Evolutionary conservation across 2,888 invertebrate genomes (phyloP).

Genomic region (Parascotia fuliginaria): DNA sequence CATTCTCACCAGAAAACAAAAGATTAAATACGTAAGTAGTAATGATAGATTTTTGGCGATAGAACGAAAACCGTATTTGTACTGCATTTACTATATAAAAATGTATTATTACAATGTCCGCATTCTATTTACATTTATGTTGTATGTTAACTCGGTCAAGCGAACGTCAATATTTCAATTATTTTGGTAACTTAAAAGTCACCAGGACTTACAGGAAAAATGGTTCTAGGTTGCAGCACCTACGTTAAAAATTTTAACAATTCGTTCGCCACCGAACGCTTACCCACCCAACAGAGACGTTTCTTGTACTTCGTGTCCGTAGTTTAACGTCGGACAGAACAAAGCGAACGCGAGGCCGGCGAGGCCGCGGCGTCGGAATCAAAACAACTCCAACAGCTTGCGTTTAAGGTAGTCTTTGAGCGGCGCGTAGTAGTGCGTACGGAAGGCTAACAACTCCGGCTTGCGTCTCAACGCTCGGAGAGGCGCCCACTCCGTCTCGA

Average conservation of each 20-base stretch:
- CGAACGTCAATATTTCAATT: background rate
- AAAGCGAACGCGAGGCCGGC: conserved; percentile 10
- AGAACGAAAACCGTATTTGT: background rate
- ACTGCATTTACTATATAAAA: conserved; percentile 2
- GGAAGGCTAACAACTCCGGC: conserved; percentile 91
- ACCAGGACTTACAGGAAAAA: background rate
- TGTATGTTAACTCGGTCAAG: background rate
- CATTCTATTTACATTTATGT: conserved; percentile 5
- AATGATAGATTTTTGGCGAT: background rate
- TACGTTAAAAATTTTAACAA: background rate
- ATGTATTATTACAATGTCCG: conserved; percentile 5
- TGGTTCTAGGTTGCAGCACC: background rate
- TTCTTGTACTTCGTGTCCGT: background rate
- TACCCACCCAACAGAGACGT: background rate
- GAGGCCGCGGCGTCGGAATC: conserved; percentile 61
- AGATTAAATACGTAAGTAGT: background rate
- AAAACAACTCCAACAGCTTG: conserved; percentile 87
- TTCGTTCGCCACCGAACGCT: background rate
- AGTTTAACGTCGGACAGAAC: conserved; percentile 5
- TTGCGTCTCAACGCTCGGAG: conserved; percentile 89
- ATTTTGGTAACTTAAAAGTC: background rate
- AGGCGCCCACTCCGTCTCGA: conserved; percentile 92
- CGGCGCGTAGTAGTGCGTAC: conserved; percentile 93
- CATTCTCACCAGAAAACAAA: conserved; percentile 21
- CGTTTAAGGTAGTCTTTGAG: conserved; percentile 91